phyloP scores from a whole-genome alignment of 2,113 vertebrate genomes.

The Corythornis cristatus region DNA sequence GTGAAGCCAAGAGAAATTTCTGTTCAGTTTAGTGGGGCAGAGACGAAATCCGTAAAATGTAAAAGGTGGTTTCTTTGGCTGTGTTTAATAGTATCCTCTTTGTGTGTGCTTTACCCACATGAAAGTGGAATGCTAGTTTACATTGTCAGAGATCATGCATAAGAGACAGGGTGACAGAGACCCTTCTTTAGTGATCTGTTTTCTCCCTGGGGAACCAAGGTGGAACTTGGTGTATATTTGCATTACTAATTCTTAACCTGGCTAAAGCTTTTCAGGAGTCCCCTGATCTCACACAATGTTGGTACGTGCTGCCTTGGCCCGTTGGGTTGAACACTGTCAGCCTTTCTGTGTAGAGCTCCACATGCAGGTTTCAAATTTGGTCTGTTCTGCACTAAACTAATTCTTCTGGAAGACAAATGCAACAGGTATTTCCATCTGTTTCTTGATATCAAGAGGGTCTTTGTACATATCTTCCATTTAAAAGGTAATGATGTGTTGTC shows the following conservation, averaged over 20 bases:
- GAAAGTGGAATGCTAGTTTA: not conserved
- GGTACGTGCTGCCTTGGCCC: not conserved
- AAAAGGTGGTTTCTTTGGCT: not conserved
- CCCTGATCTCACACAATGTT: not conserved
- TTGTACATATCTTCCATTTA: not conserved
- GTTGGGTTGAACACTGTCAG: not conserved
- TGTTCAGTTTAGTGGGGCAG: not conserved
- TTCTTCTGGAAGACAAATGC: not conserved
- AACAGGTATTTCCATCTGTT: conserved; percentile 4
- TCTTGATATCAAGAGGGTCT: not conserved
- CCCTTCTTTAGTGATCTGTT: not conserved
- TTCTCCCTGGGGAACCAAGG: not conserved
- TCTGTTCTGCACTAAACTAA: not conserved
- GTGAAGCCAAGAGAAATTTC: not conserved
- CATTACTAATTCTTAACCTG: not conserved
- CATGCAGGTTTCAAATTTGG: conserved; percentile 7
- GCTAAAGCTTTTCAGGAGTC: not conserved
- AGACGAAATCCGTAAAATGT: not conserved
- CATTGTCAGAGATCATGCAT: not conserved
- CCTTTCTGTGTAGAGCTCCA: not conserved
- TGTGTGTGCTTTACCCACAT: not conserved
- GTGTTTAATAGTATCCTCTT: not conserved
- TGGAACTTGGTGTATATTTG: conserved; percentile 7
- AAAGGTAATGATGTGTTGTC: not conserved
- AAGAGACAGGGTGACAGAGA: not conserved